Evolutionary conservation across 92 coral and sea anemone genomes (phyloP), one percentile per base, ranked within the genome.

Genomic region (Parazoanthus darwini): DNA sequence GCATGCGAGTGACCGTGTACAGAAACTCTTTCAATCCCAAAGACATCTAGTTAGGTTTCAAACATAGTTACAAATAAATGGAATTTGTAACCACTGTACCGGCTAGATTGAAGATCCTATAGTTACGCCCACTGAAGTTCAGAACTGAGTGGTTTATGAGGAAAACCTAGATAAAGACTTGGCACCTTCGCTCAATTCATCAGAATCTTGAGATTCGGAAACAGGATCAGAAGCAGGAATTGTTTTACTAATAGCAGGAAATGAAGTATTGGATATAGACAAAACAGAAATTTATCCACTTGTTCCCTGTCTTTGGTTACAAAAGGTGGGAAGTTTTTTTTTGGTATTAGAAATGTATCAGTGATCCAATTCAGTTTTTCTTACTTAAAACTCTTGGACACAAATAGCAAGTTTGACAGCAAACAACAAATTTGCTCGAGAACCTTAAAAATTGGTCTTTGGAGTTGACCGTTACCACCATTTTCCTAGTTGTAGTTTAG

Each of bases 181-280:
- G 11, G 42, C 51, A 46, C 6, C 51, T 46, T 2, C 51, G 51
- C 51, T 1, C 18, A 2, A 51, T 54, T 13, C 14, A 54, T 54
- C 20, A 54, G 59, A 54, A 15, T 54, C 59, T 13, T 63, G 22
- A 18, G 70, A 63, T 20, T 4, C 8, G 20, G 22, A 14, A 63
- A 20, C 26, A 20, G n/a, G 70, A 5, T 7, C 70, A 23, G 25
- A 37, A 67, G 59, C 26, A 84, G 87, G 78, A 83, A 70, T 67
- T 48, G 78, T n/a, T 16, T 14, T 83, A 74, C 43, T 23, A 23
- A 83, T n/a, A 74, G 25, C 44, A 83, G 79, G 70, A 84, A 84
- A 71, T 35, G 66, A 63, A 70, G 22, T 13, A 43, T 71, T 84
- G 29, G 1, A 48, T 22, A 2, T 70, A 0, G 13, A 48, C 20